A percentile compares a stretch with the other conserved stretches of the same genome.
phyloP scores from a whole-genome alignment of 2,888 invertebrate species.

The Ophion ventricosus region DNA sequence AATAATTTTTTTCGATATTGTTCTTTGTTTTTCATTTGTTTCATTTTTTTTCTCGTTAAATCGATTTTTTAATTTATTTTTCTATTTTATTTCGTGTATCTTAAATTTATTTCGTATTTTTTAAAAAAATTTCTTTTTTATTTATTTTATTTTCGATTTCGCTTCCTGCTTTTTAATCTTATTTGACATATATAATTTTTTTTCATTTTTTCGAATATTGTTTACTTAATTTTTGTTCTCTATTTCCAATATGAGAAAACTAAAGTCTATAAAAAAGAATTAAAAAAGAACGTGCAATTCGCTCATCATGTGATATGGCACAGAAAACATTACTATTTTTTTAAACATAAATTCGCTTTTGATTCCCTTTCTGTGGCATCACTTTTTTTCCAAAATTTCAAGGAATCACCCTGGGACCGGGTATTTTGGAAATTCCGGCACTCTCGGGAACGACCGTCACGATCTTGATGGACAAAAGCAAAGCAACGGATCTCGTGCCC shows the following conservation, averaged over 20 bases:
- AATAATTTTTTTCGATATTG: neutral
- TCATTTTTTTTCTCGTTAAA: neutral
- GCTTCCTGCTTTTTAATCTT: neutral
- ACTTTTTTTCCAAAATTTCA: constrained; percentile 7
- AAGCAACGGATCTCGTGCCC: neutral
- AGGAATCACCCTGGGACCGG: constrained; percentile 54
- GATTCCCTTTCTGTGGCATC: neutral
- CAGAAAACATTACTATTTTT: neutral
- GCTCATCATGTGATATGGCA: neutral
- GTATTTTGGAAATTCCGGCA: constrained; percentile 41
- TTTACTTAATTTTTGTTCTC: neutral
- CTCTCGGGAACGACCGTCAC: constrained; percentile 6
- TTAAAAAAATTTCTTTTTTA: neutral
- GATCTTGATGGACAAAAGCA: neutral
- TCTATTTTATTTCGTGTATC: neutral
- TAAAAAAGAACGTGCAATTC: neutral
- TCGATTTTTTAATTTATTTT: neutral
- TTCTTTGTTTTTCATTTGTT: neutral
- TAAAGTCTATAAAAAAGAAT: neutral
- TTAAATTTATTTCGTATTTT: neutral
- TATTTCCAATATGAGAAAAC: neutral
- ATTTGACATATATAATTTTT: neutral
- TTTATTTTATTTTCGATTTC: neutral
- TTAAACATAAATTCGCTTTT: neutral
- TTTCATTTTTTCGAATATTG: neutral